Evolutionary conservation across 2,113 vertebrate genomes (phyloP).

Genomic region (Isichthys henryi): DNA sequence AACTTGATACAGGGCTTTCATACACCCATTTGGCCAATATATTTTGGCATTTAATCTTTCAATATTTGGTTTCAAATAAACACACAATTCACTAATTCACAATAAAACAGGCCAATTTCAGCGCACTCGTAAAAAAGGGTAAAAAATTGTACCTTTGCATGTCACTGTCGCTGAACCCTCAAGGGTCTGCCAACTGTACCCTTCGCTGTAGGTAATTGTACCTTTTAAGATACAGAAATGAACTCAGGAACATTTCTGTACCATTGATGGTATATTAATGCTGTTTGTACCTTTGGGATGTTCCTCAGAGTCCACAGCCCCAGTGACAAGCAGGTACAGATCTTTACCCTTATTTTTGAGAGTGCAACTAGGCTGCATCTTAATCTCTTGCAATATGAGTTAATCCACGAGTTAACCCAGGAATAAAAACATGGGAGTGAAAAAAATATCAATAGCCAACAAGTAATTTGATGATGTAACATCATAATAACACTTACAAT

Average conservation of each 20-base stretch:
- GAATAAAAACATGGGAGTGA: background rate
- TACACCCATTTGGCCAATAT: background rate
- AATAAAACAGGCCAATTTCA: background rate
- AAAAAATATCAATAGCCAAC: background rate
- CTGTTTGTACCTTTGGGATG: too few relatives aligned
- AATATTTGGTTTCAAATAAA: background rate
- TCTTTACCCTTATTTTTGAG: too few relatives aligned
- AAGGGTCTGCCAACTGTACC: too few relatives aligned
- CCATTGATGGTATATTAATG: too few relatives aligned
- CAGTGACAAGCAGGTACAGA: too few relatives aligned
- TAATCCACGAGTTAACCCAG: background rate
- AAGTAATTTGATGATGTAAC: background rate
- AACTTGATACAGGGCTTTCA: constrained; percentile 45
- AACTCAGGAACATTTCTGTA: too few relatives aligned
- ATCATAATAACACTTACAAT: background rate
- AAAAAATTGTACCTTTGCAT: too few relatives aligned
- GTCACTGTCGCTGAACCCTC: too few relatives aligned
- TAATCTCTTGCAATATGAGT: background rate
- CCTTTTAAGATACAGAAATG: too few relatives aligned
- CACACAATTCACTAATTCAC: background rate
- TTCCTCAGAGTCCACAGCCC: too few relatives aligned
- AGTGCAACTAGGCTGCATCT: background rate
- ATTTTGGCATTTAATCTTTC: background rate
- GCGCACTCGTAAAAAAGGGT: background rate
- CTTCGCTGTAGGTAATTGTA: too few relatives aligned